These are phyloP conservation scores for Penaeus chinensis DNA, from an alignment of 1,140 invertebrate genomes.

Conservation along the genomic window DNA sequence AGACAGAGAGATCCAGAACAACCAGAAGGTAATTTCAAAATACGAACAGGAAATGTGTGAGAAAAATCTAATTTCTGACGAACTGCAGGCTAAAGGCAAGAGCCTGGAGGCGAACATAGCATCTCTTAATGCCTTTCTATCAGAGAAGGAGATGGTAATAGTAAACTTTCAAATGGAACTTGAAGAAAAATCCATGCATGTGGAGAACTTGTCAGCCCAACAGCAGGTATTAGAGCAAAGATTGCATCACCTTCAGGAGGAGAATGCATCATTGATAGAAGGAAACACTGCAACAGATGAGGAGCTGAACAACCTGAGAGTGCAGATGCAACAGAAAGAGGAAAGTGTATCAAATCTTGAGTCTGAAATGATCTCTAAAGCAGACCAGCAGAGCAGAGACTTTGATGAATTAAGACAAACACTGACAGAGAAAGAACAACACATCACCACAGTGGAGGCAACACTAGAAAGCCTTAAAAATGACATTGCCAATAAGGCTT, in stretches of 20 bases:
- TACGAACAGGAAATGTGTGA: slow-evolving; percentile 59
- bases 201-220: slow-evolving; percentile 24
- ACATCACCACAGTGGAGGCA: slow-evolving; percentile 7
- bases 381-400: slow-evolving; percentile 19
- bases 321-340: slow-evolving; percentile 36
- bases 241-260: slow-evolving; percentile 27
- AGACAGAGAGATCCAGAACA: slow-evolving; percentile 54
- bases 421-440: slow-evolving; percentile 17
- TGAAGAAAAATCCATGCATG: slow-evolving; percentile 20
- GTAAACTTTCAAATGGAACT: slow-evolving; percentile 28
- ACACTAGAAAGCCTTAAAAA: slow-evolving; percentile 36
- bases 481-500: slow-evolving; percentile 20
- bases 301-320: slow-evolving; percentile 10
- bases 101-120: slow-evolving; percentile 14
- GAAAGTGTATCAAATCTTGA: slow-evolving; percentile 22
- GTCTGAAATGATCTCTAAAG: slow-evolving; percentile 25
- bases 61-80: slow-evolving; percentile 47
- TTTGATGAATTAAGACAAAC: slow-evolving; percentile 7
- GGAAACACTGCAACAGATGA: slow-evolving; percentile 19
- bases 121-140: not conserved
- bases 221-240: slow-evolving; percentile 23
- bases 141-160: slow-evolving; percentile 41
- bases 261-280: slow-evolving; percentile 25
- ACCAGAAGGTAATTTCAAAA: slow-evolving; percentile 53
- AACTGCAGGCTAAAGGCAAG: slow-evolving; percentile 9